phyloP scores from a whole-genome alignment of 2,113 vertebrate genomes.

The Hemiscyllium ocellatum region DNA sequence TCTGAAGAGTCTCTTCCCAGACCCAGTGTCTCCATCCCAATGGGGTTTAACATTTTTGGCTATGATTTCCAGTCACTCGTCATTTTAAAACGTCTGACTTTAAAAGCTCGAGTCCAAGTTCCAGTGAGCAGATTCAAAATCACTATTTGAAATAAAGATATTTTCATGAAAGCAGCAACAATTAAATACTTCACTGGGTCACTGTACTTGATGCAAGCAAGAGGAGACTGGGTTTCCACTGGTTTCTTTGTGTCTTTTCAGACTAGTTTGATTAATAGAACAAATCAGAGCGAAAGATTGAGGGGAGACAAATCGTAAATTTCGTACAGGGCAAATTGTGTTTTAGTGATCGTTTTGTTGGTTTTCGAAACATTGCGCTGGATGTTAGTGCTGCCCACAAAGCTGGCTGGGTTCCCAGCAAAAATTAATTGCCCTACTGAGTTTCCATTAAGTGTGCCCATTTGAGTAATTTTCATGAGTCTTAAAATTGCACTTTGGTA shows the following conservation, averaged over 20 bases:
- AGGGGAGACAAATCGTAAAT: background rate
- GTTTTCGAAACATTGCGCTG: background rate
- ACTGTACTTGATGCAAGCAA: background rate
- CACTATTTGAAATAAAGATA: too few relatives aligned
- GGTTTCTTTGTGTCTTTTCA: background rate
- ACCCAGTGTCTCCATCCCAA: too few relatives aligned
- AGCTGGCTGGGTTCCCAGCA: background rate
- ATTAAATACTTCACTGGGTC: background rate
- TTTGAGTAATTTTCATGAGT: too few relatives aligned
- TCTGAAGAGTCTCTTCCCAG: too few relatives aligned
- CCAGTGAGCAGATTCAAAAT: too few relatives aligned
- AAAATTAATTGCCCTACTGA: background rate
- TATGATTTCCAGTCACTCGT: too few relatives aligned
- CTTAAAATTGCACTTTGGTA: too few relatives aligned
- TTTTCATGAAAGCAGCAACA: too few relatives aligned
- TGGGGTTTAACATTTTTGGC: too few relatives aligned
- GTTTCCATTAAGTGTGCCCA: background rate
- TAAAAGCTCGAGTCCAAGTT: too few relatives aligned
- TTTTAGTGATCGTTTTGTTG: background rate
- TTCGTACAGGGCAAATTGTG: background rate
- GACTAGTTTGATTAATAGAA: background rate
- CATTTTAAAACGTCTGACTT: too few relatives aligned
- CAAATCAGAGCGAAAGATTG: background rate
- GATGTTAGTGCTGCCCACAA: background rate
- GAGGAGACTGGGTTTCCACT: background rate